Evolutionary conservation across 2,888 invertebrate species (phyloP), one percentile per base, ranked within the genome.

Genomic region (Drosophila buzzatii): DNA sequence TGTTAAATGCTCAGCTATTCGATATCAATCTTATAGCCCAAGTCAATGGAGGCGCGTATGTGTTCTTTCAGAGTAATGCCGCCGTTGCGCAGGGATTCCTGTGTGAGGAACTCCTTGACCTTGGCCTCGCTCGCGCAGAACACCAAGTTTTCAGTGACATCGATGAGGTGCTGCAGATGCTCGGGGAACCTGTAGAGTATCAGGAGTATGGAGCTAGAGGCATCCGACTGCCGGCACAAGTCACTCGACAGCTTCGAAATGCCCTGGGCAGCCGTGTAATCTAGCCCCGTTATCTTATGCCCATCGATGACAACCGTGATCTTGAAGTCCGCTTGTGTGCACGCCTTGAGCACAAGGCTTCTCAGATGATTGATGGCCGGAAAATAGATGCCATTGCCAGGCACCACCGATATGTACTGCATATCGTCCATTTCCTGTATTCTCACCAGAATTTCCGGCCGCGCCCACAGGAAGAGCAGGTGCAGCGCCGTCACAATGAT

Each of bases 331-430:
- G 93, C 93, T 44, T 93, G 92, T 33, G 92, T 86, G 52, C 94
- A 94, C 8, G 94, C 94, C 73, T 94, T 94, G 33, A 93, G 92
- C 59, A 96, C 93, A 76, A 94, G 94, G 41, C 94, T 94, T 1
- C 95, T 94, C 49, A 96, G 92, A 86, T 95, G 95, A 92, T 96
- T 96, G 33, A 96, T 95, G 62, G 96, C 95, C 49, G 97, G 95
- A 93, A 96, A 97, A 90, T 95, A 95, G 63, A 97, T 93, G 44
- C 96, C 96, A 70, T 95, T 93, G 81, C 95, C 95, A 2, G 96
- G 96, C 71, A 94, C 95, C 39, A 96, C 94, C 18, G 94, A 92
- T 10, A 96, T 92, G 78, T 95, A 96, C 70, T 95, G 94, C 76
- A 94, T 92, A 5, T 91, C 92, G n/a, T 94, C 94, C 37, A 93